phyloP scores from a whole-genome alignment of 30 jellyfish, hydroid and myxozoan genomes.

The Catostylus mosaicus region DNA sequence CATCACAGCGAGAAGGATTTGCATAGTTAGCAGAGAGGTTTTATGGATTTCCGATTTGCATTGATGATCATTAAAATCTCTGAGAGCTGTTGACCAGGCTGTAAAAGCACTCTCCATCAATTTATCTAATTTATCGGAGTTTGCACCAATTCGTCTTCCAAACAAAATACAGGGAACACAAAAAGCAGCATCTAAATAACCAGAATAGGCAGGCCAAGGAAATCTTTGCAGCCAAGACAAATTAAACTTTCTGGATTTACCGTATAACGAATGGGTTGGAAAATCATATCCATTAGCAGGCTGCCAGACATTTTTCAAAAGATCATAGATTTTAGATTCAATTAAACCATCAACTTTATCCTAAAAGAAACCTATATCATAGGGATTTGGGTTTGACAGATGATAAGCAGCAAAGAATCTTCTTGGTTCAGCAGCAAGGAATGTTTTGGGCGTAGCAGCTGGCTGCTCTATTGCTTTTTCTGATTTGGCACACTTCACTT shows the following conservation, averaged over 20 bases:
- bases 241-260: slow-evolving; percentile 2
- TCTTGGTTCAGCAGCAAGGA: background rate
- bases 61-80: background rate
- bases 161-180: slow-evolving; percentile 44
- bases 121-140: slow-evolving; percentile 22
- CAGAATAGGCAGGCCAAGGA: slow-evolving; percentile 50
- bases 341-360: background rate
- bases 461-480: background rate
- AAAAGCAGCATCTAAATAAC: slow-evolving; percentile 20
- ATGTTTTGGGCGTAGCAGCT: background rate
- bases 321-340: slow-evolving; percentile 2
- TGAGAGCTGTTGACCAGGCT: too few relatives aligned
- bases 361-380: background rate
- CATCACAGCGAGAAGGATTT: slow-evolving; percentile 33
- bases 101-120: slow-evolving; percentile 25
- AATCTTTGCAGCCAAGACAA: slow-evolving; percentile 11
- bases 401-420: background rate
- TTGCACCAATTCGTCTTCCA: slow-evolving; percentile 23
- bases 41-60: slow-evolving; percentile 21
- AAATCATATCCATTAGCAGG: slow-evolving; percentile 15
- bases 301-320: slow-evolving; percentile 9
- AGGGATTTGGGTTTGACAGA: background rate
- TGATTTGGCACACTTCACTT: background rate
- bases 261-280: background rate
- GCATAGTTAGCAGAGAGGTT: slow-evolving; percentile 45